Base-by-base conservation (phyloP, 2,113 vertebrate genomes). In the Tachuris rubrigastra region DNA sequence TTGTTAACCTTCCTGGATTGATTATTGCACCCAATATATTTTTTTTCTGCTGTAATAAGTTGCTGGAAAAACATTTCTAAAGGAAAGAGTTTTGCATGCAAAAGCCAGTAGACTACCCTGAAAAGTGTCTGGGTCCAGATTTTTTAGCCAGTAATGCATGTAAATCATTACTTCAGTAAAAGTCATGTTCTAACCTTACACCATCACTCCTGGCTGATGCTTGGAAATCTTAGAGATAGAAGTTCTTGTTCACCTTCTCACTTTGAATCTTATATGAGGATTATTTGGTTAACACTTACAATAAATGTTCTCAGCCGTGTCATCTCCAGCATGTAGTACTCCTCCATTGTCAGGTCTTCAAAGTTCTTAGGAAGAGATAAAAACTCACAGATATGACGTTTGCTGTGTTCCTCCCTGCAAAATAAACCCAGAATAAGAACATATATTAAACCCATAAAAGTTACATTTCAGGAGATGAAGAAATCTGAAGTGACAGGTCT, bases 271-370 rank as follows among this genome's bases (percentile, higher is more conserved):
- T 58, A 52, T 5, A 18, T 28, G 72, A 58, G 49, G 9, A 21
- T 55, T 15, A 15, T 5, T 19, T 63, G 9, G 21, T 35, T 56
- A 33, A 21, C 50, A 96, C 98, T 98, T 95, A 99, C 98, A 50
- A 98, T 74, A 85, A 98, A 99, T 62, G 97, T 87, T 85, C 95
- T 98, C 35, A 98, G 83, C 27, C 98, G 91, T 12, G 98, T 97
- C 86, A 97, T 98, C 65, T 99, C 98, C 85, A 98, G 91, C 31
- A 94, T 91, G 59, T 93, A 98, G 71, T 97, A 98, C 39, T 98
- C 98, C 42, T 98, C 98, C 95, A 98, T 90, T 12, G 98, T 98
- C 58, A 99, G 91, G 35, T 98, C 92, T 6, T 96, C 94, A 72
- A 98, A 97, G 49, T 90, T 65, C 85, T 97, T 98, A 65, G 92